phyloP scores from a whole-genome alignment of 1,140 invertebrate genomes.

The Psix sp. region DNA sequence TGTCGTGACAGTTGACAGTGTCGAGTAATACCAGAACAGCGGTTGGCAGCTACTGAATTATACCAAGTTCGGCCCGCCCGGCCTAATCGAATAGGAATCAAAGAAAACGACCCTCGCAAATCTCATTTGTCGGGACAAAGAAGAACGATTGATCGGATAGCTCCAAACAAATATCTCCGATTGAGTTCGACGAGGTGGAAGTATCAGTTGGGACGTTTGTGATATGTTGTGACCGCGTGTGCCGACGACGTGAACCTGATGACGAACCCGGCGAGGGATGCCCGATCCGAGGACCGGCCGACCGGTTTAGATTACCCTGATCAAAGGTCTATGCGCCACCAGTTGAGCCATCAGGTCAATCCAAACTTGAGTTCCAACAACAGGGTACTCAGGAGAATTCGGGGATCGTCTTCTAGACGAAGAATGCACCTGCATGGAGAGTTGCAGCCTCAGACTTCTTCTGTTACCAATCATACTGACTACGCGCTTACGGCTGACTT shows the following conservation, averaged over 20 bases:
- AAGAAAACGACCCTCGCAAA: no score
- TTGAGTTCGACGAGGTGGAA: conserved; percentile 1
- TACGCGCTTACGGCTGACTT: conserved; percentile 85
- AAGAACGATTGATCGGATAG: no score
- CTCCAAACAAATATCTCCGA: no score
- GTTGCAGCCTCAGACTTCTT: conserved; percentile 66
- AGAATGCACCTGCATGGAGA: conserved; percentile 75
- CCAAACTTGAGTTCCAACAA: conserved; percentile 54
- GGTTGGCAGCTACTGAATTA: no score
- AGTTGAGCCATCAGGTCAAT: conserved; percentile 60
- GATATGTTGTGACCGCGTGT: conserved; percentile 47
- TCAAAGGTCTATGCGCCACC: conserved; percentile 63
- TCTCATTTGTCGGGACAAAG: no score
- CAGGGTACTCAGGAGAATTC: conserved; percentile 65
- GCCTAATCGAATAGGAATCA: no score
- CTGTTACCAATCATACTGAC: conserved; percentile 84
- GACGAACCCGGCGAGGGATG: conserved; percentile 75
- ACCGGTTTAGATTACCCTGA: conserved; percentile 71
- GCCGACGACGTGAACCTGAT: conserved; percentile 65
- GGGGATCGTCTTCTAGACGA: conserved; percentile 67
- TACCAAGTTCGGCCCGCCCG: no score
- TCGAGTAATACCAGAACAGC: neutral
- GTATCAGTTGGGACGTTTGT: conserved; percentile 11
- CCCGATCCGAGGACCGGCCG: conserved; percentile 72
- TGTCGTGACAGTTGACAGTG: neutral